Evolutionary conservation across 2,888 invertebrate genomes (phyloP).

Genomic region (Cyaniris semiargus): DNA sequence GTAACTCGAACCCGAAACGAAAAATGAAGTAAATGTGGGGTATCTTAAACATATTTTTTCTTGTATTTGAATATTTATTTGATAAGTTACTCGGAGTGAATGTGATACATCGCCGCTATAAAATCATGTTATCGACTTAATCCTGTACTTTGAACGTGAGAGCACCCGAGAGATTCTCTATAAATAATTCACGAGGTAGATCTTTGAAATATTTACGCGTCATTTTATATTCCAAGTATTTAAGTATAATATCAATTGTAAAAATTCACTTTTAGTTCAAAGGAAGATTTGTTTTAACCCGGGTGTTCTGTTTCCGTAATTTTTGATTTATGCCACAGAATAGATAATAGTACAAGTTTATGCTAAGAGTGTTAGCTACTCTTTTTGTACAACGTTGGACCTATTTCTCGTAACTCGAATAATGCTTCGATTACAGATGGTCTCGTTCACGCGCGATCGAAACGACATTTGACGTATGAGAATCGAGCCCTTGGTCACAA

Average conservation of each 20-base stretch:
- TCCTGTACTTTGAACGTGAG: slow-evolving; percentile 3
- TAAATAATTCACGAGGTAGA: slow-evolving; percentile 9
- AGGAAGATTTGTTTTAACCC: neutral
- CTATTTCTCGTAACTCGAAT: neutral
- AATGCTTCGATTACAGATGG: no score
- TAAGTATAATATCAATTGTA: slow-evolving; percentile 9
- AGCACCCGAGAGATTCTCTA: neutral
- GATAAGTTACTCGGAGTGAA: neutral
- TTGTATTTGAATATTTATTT: neutral
- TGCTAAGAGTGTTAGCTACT: no score
- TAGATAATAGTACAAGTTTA: no score
- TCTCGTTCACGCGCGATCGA: neutral
- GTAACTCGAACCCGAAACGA: neutral
- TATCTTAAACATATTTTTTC: neutral
- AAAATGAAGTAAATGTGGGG: neutral
- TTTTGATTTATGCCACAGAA: no score
- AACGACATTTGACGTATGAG: neutral
- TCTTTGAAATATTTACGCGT: slow-evolving; percentile 16
- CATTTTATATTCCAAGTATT: neutral
- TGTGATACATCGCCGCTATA: slow-evolving; percentile 8
- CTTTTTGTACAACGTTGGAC: neutral
- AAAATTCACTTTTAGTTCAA: neutral
- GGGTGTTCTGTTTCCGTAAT: neutral
- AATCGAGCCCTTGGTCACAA: neutral
- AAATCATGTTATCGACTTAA: slow-evolving; percentile 21